Conservation (phyloP, 2,888 invertebrate species). For the Scrobipalpa costella region DNA sequence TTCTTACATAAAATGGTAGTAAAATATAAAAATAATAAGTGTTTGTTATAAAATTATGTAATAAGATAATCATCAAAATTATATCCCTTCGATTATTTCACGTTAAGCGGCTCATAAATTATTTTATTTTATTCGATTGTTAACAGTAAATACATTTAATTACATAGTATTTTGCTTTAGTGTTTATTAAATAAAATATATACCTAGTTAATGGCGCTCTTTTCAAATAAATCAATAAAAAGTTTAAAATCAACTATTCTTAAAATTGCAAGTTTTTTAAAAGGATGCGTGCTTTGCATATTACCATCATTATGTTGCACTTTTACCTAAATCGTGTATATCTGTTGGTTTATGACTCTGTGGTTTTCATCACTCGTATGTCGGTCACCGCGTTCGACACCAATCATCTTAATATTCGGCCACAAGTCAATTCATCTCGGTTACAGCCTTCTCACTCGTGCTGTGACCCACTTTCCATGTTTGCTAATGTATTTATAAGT, state of each 20-base stretch:
- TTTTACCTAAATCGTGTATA: not conserved
- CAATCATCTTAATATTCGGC: slow-evolving; percentile 20
- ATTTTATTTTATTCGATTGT: no score
- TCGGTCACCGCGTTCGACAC: slow-evolving; percentile 11
- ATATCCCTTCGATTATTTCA: not conserved
- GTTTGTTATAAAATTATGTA: not conserved
- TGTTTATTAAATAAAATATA: no score
- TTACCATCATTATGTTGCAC: no score
- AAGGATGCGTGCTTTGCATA: no score
- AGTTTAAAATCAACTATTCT: no score
- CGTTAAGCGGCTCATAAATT: no score
- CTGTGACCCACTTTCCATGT: slow-evolving; percentile 46
- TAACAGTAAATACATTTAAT: no score
- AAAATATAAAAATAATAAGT: not conserved
- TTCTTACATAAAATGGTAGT: not conserved
- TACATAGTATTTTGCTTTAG: no score
- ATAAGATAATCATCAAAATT: not conserved
- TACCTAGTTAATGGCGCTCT: no score
- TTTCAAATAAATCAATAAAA: no score
- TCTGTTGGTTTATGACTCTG: slow-evolving; percentile 12
- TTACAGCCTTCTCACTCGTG: slow-evolving; percentile 42
- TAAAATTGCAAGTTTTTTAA: no score
- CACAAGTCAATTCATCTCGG: slow-evolving; percentile 53
- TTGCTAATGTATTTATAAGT: slow-evolving; percentile 20
- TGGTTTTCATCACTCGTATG: slow-evolving; percentile 3